Conservation (phyloP, 2,888 invertebrate genomes). For the Microplitis manilae region DNA sequence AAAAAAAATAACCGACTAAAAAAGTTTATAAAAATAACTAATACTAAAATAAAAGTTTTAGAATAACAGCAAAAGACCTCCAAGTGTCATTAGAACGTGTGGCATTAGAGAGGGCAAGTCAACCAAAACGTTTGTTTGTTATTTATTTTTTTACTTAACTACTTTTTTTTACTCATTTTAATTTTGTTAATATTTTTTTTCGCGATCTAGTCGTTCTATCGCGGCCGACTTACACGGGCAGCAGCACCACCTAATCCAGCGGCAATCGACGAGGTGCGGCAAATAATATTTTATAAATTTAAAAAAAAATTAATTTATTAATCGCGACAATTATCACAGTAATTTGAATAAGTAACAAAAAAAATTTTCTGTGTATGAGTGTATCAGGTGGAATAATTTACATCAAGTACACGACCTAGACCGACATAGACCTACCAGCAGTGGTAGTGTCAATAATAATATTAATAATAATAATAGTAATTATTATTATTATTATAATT, state of each 20-base stretch:
- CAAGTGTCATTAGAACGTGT: background rate
- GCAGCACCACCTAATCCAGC: background rate
- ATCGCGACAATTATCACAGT: background rate
- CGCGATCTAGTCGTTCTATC: background rate
- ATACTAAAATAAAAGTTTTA: background rate
- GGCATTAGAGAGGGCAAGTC: background rate
- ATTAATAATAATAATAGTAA: background rate
- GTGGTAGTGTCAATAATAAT: background rate
- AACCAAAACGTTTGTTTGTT: background rate
- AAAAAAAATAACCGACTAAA: background rate
- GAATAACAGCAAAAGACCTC: background rate
- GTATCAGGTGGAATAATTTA: background rate
- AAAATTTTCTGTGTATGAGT: background rate
- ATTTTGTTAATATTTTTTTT: background rate
- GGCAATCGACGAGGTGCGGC: conserved; percentile 1
- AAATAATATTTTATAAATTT: background rate
- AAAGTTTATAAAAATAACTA: background rate
- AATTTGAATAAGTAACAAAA: background rate
- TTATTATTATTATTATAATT: background rate
- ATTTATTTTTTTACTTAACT: background rate
- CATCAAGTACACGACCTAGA: background rate
- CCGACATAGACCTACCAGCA: background rate
- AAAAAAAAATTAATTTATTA: background rate
- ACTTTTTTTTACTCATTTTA: background rate
- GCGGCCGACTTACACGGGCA: background rate